phyloP scores from a whole-genome alignment of 2,888 invertebrate genomes.

The Papilio gigon region DNA sequence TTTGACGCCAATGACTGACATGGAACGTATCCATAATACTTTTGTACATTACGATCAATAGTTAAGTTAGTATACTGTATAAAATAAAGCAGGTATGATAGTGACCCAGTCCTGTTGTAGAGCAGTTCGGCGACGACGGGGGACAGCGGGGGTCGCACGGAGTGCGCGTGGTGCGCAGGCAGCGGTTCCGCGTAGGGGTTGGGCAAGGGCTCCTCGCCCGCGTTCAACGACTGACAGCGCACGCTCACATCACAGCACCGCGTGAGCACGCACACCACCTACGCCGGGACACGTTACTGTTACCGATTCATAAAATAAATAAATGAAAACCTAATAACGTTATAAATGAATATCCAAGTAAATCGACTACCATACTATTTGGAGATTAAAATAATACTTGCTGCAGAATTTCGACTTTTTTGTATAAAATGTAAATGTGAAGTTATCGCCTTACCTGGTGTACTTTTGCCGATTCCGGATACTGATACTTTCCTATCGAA shows the following conservation, averaged over 20 bases:
- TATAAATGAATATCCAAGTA: neutral
- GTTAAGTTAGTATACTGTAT: no score
- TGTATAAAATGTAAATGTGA: no score
- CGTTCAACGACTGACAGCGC: slow-evolving; percentile 82
- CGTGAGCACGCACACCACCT: slow-evolving; percentile 92
- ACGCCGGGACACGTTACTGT: neutral
- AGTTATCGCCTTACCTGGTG: slow-evolving; percentile 86
- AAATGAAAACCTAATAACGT: neutral
- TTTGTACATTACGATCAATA: no score
- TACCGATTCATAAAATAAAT: neutral
- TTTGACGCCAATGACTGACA: neutral
- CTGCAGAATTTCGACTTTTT: no score
- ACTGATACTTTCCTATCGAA: slow-evolving; percentile 97
- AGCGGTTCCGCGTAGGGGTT: slow-evolving; percentile 87
- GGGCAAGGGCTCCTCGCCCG: slow-evolving; percentile 84
- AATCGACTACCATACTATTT: neutral
- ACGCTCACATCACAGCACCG: slow-evolving; percentile 95
- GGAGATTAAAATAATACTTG: neutral
- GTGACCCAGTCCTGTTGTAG: slow-evolving; percentile 89
- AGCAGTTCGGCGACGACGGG: slow-evolving; percentile 89
- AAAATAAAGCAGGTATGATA: slow-evolving; percentile 14
- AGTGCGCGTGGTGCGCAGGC: slow-evolving; percentile 57
- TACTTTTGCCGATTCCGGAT: slow-evolving; percentile 95
- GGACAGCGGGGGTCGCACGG: slow-evolving; percentile 46
- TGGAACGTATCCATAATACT: no score